Evolutionary conservation across 2,888 invertebrate species (phyloP).

Genomic region (Tenthredo amoena): DNA sequence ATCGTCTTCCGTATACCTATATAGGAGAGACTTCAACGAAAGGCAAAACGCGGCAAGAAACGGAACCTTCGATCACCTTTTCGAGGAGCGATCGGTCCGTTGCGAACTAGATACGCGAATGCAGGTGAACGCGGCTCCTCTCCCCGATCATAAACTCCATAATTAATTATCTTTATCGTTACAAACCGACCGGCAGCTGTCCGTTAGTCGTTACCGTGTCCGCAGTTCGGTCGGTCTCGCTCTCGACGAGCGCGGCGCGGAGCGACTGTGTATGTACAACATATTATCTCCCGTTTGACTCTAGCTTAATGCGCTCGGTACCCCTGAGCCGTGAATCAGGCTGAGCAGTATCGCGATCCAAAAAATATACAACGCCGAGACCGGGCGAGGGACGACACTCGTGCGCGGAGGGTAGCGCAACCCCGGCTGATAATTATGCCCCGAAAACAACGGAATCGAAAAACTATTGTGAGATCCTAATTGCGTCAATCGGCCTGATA

Average conservation of each 20-base stretch:
- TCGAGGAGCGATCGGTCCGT: not conserved
- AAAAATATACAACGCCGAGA: slow-evolving; percentile 76
- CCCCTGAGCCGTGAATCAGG: slow-evolving; percentile 73
- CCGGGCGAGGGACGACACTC: not conserved
- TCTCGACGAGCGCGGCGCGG: too few relatives aligned
- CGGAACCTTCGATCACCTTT: not conserved
- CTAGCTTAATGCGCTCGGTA: slow-evolving; percentile 67
- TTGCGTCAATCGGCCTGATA: not conserved
- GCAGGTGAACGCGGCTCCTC: not conserved
- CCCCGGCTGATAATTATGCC: not conserved
- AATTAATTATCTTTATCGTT: slow-evolving; percentile 46
- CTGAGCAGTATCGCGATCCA: slow-evolving; percentile 76
- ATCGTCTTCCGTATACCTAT: not conserved
- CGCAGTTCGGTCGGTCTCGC: not conserved
- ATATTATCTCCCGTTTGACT: slow-evolving; percentile 58
- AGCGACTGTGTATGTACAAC: slow-evolving; percentile 33
- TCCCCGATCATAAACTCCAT: not conserved
- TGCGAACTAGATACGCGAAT: not conserved
- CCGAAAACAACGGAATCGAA: not conserved
- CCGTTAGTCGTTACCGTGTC: not conserved
- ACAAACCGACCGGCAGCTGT: slow-evolving; percentile 34
- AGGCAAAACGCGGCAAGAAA: not conserved
- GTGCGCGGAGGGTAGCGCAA: too few relatives aligned
- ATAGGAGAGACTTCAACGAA: slow-evolving; percentile 43
- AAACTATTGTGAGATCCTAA: not conserved